Base-by-base conservation (phyloP, 2,113 vertebrate species). In the Xenus cinereus region DNA sequence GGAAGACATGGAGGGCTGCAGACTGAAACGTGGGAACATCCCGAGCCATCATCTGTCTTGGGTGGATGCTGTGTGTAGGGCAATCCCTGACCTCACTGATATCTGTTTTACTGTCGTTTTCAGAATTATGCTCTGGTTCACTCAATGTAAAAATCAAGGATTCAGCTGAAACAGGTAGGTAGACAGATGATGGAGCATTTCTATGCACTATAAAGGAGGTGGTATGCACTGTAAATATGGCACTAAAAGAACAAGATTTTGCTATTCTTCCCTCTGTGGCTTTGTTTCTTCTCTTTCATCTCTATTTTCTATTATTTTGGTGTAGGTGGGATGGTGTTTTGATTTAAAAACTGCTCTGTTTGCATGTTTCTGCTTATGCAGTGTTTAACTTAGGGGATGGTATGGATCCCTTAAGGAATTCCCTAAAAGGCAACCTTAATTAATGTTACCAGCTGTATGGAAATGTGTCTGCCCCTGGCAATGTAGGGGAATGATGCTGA, bases 361-460 rank as follows among this genome's bases (percentile, higher is more conserved):
- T 68, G 74, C 85, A 33, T 21, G 30, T 76, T 94, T 78, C 68
- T 90, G 66, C 63, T 71, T 4, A 48, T 62, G 78, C 75, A 74
- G 62, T 12, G 39, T 76, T 91, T 60, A 48, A 56, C 71, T 67
- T n/a, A 23, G 30, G 80, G 62, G 27, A 35, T 32, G 67, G 51
- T 39, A 63, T 32, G 64, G 53, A 60, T 73, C 77, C 85, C 87
- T 92, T 24, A 26, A 96, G 88, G 84, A 93, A 96, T 95, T 94
- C 75, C 68, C 81, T 84, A 63, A 85, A 92, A 92, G 26, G 27
- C 43, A 94, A 79, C 57, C 32, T 87, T 97, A 96, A 96, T 96
- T 94, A 96, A 86, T 72, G 73, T 75, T 91, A 62, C 37, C 84
- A 95, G 82, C 85, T 89, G 30, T 28, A 48, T 86, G 88, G 75